Evolutionary conservation across 2,113 vertebrate genomes (phyloP), one percentile per base, ranked within the genome.

Genomic region (Lepus americanus): DNA sequence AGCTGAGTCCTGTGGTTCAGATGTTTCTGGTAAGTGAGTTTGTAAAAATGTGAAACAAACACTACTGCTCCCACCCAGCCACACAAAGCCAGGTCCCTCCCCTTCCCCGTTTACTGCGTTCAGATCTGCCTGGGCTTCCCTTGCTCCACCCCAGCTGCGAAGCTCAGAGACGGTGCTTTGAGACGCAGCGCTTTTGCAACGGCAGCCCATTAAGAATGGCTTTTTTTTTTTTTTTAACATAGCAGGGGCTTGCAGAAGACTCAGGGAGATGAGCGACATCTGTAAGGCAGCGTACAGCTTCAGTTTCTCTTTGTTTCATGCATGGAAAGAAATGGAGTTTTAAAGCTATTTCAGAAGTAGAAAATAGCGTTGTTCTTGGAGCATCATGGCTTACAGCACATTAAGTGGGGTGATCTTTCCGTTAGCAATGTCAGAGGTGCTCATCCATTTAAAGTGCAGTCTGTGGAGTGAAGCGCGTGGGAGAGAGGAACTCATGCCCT

Each of bases 21-120:
- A 97, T 74, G 4, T 33, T 98, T 39, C 95, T 98, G 98, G 98
- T 98, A 96, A 98, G 97, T 96, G 95, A 51, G 64, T 61, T 73
- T 83, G 6, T 17, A 25, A 59, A 78, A 64, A 64, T 31, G 20
- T 13, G 49, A 14, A 73, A 6, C 29, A 19, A 80, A 23, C 16
- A 33, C 51, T 36, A 16, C 27, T 39, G 12, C 5, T 23, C 33
- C 55, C 0, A 10, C 10, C 10, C 1, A 13, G 0, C 9, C 39
- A 23, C 59, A 23, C 8, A 31, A 25, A 61, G 17, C 9, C 25
- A 6, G 1, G 0, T 0, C 17, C 1, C 3, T 39, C 5, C 25
- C 19, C 0, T 4, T 23, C 0, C n/a, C n/a, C 51, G 0, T 0
- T 44, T 27, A 64, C 25, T 0, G 23, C 80, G 88, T 93, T 53